These are phyloP conservation scores for Passer montanus DNA, from an alignment of 2,113 vertebrate genomes.

Conservation along the genomic window DNA sequence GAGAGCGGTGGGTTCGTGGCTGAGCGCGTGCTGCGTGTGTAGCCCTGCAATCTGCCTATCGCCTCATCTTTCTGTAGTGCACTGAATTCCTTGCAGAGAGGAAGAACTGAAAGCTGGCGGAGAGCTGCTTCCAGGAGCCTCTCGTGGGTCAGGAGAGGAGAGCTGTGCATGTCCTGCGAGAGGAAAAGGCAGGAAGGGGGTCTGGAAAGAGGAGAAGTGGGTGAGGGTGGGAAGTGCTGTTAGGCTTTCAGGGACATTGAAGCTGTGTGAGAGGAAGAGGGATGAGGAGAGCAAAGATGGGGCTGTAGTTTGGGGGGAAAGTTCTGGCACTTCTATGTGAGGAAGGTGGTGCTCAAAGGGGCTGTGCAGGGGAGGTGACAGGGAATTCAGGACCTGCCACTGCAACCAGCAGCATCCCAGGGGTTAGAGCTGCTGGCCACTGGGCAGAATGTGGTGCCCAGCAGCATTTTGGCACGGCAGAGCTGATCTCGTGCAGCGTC, in stretches of 20 bases:
- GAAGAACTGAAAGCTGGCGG: neutral
- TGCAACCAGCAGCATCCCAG: neutral
- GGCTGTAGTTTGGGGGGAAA: neutral
- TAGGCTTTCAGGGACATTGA: neutral
- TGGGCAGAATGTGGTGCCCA: rapidly evolving
- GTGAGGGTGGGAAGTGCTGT: neutral
- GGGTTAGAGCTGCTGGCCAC: neutral
- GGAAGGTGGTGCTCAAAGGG: neutral
- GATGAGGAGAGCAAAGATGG: neutral
- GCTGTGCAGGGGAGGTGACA: neutral
- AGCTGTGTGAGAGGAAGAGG: neutral
- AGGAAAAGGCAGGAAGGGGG: neutral
- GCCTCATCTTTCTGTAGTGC: neutral
- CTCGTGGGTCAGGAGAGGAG: neutral
- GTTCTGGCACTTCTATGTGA: neutral
- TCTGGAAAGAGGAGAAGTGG: neutral
- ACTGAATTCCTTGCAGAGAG: neutral
- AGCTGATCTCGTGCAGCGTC: neutral
- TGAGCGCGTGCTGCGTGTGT: neutral
- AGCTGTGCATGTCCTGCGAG: neutral
- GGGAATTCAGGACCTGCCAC: neutral
- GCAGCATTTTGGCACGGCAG: neutral
- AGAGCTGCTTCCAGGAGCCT: neutral
- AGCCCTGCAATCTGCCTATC: neutral
- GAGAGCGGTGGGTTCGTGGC: neutral